Conservation (phyloP, 2,113 vertebrate genomes). For the Sminthopsis crassicaudata region DNA sequence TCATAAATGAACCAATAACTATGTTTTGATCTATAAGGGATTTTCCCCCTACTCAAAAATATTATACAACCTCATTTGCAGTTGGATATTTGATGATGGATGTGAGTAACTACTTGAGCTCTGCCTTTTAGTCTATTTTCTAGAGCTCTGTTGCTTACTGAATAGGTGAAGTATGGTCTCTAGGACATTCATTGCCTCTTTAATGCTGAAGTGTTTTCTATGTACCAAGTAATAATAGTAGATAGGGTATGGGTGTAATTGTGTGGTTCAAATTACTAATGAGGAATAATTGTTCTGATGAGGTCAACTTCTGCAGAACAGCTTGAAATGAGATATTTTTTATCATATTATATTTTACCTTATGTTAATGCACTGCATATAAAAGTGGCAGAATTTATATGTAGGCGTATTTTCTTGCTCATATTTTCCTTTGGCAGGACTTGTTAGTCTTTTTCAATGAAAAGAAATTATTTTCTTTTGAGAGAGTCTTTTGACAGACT, state of each 20-base stretch:
- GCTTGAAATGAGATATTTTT: not conserved
- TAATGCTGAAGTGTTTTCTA: not conserved
- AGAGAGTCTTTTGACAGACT: not conserved
- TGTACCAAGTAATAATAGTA: not conserved
- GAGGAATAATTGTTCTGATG: not conserved
- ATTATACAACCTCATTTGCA: not conserved
- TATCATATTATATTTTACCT: not conserved
- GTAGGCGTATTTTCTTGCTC: not conserved
- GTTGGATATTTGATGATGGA: not conserved
- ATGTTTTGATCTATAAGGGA: not conserved
- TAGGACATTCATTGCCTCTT: not conserved
- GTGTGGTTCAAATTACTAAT: not conserved
- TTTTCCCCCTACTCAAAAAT: not conserved
- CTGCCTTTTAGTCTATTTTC: not conserved
- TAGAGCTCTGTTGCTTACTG: not conserved
- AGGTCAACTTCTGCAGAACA: not conserved
- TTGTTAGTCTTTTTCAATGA: not conserved
- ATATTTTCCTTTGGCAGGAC: not conserved
- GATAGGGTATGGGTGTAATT: not conserved
- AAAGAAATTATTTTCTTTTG: not conserved
- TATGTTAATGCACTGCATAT: not conserved
- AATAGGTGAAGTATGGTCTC: not conserved
- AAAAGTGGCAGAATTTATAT: not conserved
- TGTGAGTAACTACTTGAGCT: not conserved
- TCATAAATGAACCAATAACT: not conserved